Conservation (phyloP, 2,888 invertebrate genomes). For the Nymphalis polychloros region DNA sequence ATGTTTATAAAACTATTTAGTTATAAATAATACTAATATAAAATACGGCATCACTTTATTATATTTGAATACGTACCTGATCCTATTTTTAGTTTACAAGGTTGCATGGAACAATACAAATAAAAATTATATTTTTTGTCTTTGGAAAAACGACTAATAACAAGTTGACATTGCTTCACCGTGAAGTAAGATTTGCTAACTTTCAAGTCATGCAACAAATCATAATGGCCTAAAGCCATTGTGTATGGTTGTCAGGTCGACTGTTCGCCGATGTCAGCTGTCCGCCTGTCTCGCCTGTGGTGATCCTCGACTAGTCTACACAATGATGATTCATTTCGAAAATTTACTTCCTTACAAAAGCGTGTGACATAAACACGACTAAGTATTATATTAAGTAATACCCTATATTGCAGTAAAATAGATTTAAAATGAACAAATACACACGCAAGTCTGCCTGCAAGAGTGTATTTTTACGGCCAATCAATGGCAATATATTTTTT, state of each 20-base stretch:
- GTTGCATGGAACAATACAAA: conserved; percentile 65
- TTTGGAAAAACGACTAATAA: conserved; percentile 14
- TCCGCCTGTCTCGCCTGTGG: conserved; percentile 49
- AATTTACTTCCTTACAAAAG: conserved; percentile 10
- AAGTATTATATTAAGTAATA: not conserved
- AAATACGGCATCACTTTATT: conserved; percentile 19
- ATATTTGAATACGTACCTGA: conserved; percentile 64
- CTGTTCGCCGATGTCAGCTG: conserved; percentile 57
- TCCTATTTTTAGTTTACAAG: conserved; percentile 53
- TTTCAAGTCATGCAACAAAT: conserved; percentile 64
- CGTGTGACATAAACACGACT: conserved; percentile 1
- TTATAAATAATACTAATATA: conserved; percentile 21
- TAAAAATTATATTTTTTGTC: conserved; percentile 19
- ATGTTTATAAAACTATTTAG: conserved; percentile 35
- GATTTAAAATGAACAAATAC: conserved; percentile 5
- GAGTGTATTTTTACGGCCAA: conserved; percentile 2
- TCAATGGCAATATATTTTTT: conserved; percentile 13
- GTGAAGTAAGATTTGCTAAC: conserved; percentile 45
- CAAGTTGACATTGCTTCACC: conserved; percentile 31
- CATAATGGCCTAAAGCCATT: conserved; percentile 44
- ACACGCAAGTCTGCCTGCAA: not conserved
- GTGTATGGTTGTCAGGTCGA: conserved; percentile 53
- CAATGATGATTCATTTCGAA: conserved; percentile 1
- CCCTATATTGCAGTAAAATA: not conserved
- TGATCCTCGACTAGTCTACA: conserved; percentile 30